Evolutionary conservation across 1,140 invertebrate species (phyloP).

Genomic region (Diabrotica virgifera): DNA sequence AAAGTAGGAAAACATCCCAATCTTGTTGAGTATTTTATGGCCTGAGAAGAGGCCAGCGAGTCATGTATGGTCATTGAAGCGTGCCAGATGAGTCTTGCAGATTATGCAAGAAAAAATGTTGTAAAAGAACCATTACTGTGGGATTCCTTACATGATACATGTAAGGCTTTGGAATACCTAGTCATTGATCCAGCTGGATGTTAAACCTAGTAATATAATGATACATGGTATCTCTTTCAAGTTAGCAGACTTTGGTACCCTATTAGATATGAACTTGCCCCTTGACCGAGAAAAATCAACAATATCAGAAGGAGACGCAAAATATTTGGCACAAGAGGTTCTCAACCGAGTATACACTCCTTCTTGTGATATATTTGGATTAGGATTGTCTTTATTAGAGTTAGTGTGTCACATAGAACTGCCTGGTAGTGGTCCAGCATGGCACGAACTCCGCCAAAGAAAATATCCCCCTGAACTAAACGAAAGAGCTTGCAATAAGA

Average conservation of each 20-base stretch:
- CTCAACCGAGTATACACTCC: constrained; percentile 62
- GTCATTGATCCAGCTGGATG: constrained; percentile 70
- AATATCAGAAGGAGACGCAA: constrained; percentile 68
- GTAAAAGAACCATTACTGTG: constrained; percentile 50
- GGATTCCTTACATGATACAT: constrained; percentile 48
- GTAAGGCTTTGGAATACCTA: constrained; percentile 35
- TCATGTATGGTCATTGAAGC: constrained; percentile 74
- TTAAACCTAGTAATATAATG: constrained; percentile 76
- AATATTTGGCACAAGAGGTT: constrained; percentile 72
- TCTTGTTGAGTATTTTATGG: constrained; percentile 64
- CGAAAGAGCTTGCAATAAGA: constrained; percentile 20
- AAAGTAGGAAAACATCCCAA: constrained; percentile 65
- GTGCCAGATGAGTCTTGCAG: constrained; percentile 55
- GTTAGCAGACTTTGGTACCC: constrained; percentile 72
- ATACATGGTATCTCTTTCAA: constrained; percentile 63
- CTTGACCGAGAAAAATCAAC: constrained; percentile 23
- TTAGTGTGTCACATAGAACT: constrained; percentile 68
- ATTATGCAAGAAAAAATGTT: constrained; percentile 47
- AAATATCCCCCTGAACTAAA: constrained; percentile 26
- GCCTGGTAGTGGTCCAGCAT: constrained; percentile 63
- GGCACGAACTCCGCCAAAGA: constrained; percentile 62
- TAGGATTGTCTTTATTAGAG: constrained; percentile 74
- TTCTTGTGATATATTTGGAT: constrained; percentile 62
- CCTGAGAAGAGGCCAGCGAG: constrained; percentile 72
- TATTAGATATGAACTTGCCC: constrained; percentile 59